These are phyloP conservation scores for Gobionotothen gibberifrons DNA, from an alignment of 2,797 vertebrate genomes.

Conservation along the genomic window DNA sequence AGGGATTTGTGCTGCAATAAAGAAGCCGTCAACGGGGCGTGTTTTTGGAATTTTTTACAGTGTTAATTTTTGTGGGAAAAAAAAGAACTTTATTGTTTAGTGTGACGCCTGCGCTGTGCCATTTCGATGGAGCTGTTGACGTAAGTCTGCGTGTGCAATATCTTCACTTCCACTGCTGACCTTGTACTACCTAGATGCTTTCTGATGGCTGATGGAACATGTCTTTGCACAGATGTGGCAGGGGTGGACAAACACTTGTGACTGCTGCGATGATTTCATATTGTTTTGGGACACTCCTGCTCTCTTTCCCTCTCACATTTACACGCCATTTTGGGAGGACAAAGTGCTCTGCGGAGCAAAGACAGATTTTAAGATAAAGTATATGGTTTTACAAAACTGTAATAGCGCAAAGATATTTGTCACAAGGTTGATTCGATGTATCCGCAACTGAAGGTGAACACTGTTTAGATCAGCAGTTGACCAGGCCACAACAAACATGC, in stretches of 20 bases:
- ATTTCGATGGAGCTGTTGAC: slow-evolving; percentile 80
- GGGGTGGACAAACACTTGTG: slow-evolving; percentile 56
- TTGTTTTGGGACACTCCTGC: slow-evolving; percentile 50
- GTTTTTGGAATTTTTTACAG: slow-evolving; percentile 74
- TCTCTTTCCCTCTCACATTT: slow-evolving; percentile 51
- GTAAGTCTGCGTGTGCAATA: slow-evolving; percentile 84
- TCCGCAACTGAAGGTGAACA: slow-evolving; percentile 25
- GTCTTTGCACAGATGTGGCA: slow-evolving; percentile 68
- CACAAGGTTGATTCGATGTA: slow-evolving; percentile 45
- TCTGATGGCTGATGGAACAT: slow-evolving; percentile 39
- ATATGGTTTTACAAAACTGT: slow-evolving; percentile 57
- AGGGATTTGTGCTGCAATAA: slow-evolving; percentile 83
- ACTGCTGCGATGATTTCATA: slow-evolving; percentile 46
- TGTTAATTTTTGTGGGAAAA: slow-evolving; percentile 69
- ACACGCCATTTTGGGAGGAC: slow-evolving; percentile 54
- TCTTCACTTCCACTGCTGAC: slow-evolving; percentile 78
- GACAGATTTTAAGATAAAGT: slow-evolving; percentile 45
- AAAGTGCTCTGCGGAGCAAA: slow-evolving; percentile 67
- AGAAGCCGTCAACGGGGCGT: slow-evolving; percentile 68
- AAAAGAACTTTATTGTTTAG: slow-evolving; percentile 65
- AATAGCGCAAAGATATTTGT: slow-evolving; percentile 45
- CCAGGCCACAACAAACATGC: slow-evolving; percentile 63
- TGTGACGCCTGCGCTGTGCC: slow-evolving; percentile 79
- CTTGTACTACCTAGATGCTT: slow-evolving; percentile 76
- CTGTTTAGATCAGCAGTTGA: slow-evolving; percentile 42